A percentile compares a stretch with the other conserved stretches of the same genome.
These are phyloP conservation scores for Ceratoteleas bidentatus DNA, from an alignment of 1,140 invertebrate species.

Conservation along the genomic window DNA sequence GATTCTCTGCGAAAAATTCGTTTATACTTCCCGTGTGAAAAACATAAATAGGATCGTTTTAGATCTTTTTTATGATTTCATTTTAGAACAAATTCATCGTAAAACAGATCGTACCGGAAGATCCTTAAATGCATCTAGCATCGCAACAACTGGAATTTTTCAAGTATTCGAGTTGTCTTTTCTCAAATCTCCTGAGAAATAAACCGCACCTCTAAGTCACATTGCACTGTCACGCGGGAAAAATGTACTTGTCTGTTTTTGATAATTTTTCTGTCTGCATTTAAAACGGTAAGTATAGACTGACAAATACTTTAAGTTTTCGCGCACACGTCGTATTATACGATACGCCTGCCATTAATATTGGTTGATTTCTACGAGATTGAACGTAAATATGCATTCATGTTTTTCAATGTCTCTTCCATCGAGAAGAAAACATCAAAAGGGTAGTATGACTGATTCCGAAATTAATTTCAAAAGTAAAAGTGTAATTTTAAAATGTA, in stretches of 20 bases:
- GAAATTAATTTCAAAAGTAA: background rate
- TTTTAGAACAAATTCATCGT: background rate
- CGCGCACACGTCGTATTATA: background rate
- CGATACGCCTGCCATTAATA: conserved; percentile 12
- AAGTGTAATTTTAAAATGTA: no score
- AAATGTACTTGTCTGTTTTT: conserved; percentile 48
- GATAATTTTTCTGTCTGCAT: conserved; percentile 49
- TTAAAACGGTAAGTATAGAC: conserved; percentile 50
- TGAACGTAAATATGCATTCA: conserved; percentile 2
- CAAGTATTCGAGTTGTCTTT: conserved; percentile 35
- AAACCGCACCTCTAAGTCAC: conserved; percentile 39
- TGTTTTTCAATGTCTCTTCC: background rate
- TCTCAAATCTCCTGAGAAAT: conserved; percentile 50
- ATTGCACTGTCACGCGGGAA: conserved; percentile 31
- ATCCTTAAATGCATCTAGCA: background rate
- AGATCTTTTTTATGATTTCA: no score
- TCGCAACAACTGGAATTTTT: conserved; percentile 40
- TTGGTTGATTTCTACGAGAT: conserved; percentile 9
- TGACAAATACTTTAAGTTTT: conserved; percentile 38
- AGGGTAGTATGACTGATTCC: background rate
- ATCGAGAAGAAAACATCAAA: no score
- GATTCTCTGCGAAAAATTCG: no score
- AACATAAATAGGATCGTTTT: no score
- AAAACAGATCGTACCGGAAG: no score
- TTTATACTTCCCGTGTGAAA: no score